Percentiles rank a stretch among this genome's conserved stretches.
Evolutionary conservation across 2,888 invertebrate species (phyloP).

Genomic region (Allolobophora icterica): DNA sequence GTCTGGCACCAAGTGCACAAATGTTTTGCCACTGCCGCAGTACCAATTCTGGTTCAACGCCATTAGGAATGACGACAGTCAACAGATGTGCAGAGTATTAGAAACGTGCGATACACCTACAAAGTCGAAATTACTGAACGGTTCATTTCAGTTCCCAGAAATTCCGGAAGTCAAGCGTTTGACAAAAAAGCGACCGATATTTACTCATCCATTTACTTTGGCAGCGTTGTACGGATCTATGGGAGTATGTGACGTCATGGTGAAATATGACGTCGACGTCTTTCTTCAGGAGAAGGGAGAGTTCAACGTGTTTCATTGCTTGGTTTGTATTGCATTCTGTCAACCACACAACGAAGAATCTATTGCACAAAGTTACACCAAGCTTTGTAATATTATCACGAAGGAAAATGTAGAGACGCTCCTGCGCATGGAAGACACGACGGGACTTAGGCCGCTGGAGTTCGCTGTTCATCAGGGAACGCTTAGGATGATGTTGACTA

Average conservation of each 20-base stretch:
- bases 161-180: background rate
- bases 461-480: background rate
- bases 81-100: background rate
- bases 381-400: background rate
- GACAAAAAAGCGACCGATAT: background rate
- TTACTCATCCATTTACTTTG: conserved; percentile 18
- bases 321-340: background rate
- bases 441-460: conserved; percentile 18
- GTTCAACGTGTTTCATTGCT: background rate
- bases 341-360: conserved; percentile 19
- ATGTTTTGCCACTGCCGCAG: conserved; percentile 1
- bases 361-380: background rate
- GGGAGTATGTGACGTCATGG: background rate
- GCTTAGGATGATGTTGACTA: background rate
- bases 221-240: conserved; percentile 15
- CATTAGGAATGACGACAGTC: background rate
- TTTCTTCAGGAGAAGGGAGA: background rate
- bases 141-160: background rate
- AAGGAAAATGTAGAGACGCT: background rate
- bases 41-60: background rate
- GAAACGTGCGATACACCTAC: background rate
- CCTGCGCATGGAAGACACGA: conserved; percentile 12
- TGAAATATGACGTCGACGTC: conserved; percentile 18
- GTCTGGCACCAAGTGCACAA: background rate
- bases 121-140: background rate